Conservation (phyloP, 2,113 vertebrate genomes). For the Carlito syrichta region DNA sequence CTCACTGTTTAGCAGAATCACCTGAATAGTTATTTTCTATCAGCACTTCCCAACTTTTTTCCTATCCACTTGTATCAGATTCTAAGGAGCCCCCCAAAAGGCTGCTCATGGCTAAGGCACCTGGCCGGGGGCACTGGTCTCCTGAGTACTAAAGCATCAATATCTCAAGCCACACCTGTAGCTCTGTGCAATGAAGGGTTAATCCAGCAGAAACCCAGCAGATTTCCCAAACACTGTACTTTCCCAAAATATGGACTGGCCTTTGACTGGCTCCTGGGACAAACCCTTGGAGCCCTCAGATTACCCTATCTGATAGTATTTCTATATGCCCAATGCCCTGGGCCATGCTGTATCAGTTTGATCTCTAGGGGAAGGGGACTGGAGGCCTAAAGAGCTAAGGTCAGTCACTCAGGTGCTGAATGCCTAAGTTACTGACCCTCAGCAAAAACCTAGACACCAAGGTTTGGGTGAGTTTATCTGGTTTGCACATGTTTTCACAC, state of each 20-base stretch:
- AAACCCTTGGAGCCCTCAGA: not conserved
- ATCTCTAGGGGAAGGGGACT: not conserved
- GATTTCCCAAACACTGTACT: not conserved
- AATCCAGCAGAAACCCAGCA: not conserved
- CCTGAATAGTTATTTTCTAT: not conserved
- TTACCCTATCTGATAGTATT: not conserved
- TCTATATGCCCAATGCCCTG: not conserved
- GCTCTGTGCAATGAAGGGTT: not conserved
- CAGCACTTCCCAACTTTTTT: not conserved
- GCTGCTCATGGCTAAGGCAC: not conserved
- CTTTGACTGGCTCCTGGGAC: not conserved
- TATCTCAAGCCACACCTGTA: not conserved
- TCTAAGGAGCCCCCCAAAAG: not conserved
- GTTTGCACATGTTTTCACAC: not conserved
- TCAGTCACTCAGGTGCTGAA: not conserved
- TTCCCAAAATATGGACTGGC: not conserved
- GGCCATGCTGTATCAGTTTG: not conserved
- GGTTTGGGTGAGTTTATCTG: not conserved
- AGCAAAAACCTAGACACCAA: not conserved
- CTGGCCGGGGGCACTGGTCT: not conserved
- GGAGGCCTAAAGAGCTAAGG: not conserved
- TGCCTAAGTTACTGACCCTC: not conserved
- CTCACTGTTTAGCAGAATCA: not conserved
- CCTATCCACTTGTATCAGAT: not conserved
- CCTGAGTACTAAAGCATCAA: not conserved